phyloP scores from a whole-genome alignment of 2,113 vertebrate genomes.

The Paratilapia polleni region DNA sequence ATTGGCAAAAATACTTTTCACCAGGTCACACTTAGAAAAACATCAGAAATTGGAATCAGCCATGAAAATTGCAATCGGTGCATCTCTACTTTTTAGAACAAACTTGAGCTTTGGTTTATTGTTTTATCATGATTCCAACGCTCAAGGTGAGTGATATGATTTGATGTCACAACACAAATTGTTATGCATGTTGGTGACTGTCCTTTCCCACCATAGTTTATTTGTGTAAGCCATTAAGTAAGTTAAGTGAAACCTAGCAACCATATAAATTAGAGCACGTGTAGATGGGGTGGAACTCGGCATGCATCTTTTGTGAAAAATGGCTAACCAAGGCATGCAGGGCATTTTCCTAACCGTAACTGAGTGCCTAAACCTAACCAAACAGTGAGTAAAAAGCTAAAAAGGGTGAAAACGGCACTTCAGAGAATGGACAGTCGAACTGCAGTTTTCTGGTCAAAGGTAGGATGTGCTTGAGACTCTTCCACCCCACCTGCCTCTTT shows the following conservation, averaged over 20 bases:
- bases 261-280: not conserved
- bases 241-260: not conserved
- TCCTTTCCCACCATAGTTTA: not conserved
- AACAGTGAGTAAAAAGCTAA: not conserved
- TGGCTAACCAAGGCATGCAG: not conserved
- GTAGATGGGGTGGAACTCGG: not conserved
- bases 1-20: not conserved
- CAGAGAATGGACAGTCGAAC: no score
- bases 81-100: no score
- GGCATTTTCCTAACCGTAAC: not conserved
- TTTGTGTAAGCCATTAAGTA: no score
- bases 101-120: no score
- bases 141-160: not conserved
- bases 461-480: not conserved
- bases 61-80: no score
- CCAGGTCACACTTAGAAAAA: no score
- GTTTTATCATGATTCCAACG: not conserved
- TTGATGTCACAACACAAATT: not conserved
- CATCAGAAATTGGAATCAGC: no score
- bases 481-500: not conserved
- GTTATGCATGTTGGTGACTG: not conserved
- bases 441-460: not conserved
- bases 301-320: not conserved
- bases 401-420: not conserved
- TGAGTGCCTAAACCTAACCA: not conserved